Base-by-base conservation (phyloP, 2,888 invertebrate species). In the Callimorpha dominula region DNA sequence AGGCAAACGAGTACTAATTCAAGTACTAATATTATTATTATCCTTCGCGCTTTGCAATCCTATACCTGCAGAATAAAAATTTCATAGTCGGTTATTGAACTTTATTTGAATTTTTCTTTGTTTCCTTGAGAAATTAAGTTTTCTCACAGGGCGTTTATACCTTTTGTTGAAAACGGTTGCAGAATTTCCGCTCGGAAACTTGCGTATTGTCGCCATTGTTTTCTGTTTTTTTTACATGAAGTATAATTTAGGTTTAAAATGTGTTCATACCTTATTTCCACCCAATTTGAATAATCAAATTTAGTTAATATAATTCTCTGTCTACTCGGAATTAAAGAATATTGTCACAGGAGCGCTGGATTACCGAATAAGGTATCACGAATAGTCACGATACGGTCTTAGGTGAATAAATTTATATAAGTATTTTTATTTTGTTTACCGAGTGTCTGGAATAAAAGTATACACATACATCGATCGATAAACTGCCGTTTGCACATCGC, bases 201-300 rank as follows among this genome's bases (percentile, higher is more conserved):
- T 79, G 74, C 70, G 77, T 65, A 72, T 74, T 75, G 69, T 65
- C 50, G 72, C 82, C 73, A 85, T 88, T 88, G 86, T 87, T 85
- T 78, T 80, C 73, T 43, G 72, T 73, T 84, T 87, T 85, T 86
- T 85, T 74, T 75, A 57, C 65, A 76, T 64, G 66, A 73, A 75
- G 70, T 78, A 70, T 79, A 76, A 79, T 81, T 84, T 70, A 72
- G 71, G 76, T 73, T 73, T 73, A 60, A 65, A 71, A 64, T 78
- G 68, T 75, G 76, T 84, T 75, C 63, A 77, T 79, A 67, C 49
- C n/a, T 65, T 14, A 17, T 54, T 68, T 76, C 68, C 62, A 63
- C 54, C 42, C 65, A 65, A 71, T 81, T 73, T 74, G 12, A 81
- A 78, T 74, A 60, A 64, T 70, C 54, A 40, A 63, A 71, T 50